These are phyloP conservation scores for Cancer borealis DNA, from an alignment of 2,888 invertebrate species.

Conservation along the genomic window DNA sequence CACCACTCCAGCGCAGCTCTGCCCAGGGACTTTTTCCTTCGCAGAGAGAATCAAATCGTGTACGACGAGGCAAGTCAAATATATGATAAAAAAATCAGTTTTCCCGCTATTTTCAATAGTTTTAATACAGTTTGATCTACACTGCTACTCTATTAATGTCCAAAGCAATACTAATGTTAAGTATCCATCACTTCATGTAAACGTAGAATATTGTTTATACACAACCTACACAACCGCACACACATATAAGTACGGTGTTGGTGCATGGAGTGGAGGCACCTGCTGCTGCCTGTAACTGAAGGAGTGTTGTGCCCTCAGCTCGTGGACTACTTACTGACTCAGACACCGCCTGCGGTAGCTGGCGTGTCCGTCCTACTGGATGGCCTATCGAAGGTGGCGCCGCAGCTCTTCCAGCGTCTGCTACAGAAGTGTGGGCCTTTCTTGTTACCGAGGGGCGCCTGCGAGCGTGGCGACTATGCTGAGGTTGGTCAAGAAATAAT, in stretches of 20 bases:
- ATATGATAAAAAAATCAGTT: too few species aligned
- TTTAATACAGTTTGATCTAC: neutral
- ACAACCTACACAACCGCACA: neutral
- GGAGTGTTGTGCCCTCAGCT: constrained; percentile 48
- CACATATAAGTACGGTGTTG: neutral
- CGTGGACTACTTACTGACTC: constrained; percentile 56
- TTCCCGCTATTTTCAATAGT: neutral
- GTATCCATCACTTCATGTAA: neutral
- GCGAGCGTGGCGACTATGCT: constrained; percentile 55
- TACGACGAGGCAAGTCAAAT: constrained; percentile 59
- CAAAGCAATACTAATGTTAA: neutral
- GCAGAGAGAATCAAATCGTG: constrained; percentile 64
- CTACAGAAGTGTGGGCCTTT: constrained; percentile 62
- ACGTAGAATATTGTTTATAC: neutral
- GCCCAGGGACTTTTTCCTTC: constrained; percentile 56
- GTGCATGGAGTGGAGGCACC: neutral
- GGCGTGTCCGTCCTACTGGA: constrained; percentile 70
- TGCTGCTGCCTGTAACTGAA: neutral
- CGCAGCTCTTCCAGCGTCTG: constrained; percentile 68
- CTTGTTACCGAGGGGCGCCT: constrained; percentile 68
- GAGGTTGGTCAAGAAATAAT: constrained; percentile 57
- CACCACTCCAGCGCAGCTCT: constrained; percentile 28
- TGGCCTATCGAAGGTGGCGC: constrained; percentile 65
- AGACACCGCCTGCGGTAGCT: constrained; percentile 51
- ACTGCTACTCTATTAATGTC: neutral